A percentile compares a stretch with the other conserved stretches of the same genome.
Evolutionary conservation across 2,888 invertebrate genomes (phyloP).

Genomic region (Himalopsyche kuldschensis): DNA sequence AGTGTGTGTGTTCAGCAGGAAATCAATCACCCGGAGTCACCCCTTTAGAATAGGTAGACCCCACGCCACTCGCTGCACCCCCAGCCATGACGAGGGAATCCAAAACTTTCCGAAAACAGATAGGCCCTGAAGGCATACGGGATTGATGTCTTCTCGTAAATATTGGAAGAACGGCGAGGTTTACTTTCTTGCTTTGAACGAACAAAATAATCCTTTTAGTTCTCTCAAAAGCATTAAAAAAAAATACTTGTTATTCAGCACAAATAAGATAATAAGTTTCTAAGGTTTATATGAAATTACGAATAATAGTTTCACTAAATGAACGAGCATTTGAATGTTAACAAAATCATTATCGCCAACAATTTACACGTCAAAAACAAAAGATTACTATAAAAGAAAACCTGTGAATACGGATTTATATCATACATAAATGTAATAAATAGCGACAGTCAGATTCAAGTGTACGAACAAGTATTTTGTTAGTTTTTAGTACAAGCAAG

Average conservation of each 20-base stretch:
- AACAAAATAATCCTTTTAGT: neutral
- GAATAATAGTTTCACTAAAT: neutral
- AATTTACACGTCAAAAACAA: too few species aligned
- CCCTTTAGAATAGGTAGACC: neutral
- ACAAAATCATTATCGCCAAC: too few species aligned
- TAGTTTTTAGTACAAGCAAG: too few species aligned
- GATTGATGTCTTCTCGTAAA: neutral
- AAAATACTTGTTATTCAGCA: neutral
- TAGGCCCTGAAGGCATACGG: neutral
- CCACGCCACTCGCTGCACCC: neutral
- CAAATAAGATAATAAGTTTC: neutral
- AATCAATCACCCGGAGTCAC: conserved; percentile 22
- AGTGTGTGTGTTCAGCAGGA: conserved; percentile 8
- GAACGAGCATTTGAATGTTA: too few species aligned
- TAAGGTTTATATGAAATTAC: neutral
- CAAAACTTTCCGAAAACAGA: neutral
- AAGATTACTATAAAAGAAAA: too few species aligned
- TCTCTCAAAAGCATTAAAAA: neutral
- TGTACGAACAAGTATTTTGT: too few species aligned
- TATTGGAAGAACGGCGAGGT: neutral
- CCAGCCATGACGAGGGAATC: neutral
- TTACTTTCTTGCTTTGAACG: neutral
- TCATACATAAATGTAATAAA: too few species aligned
- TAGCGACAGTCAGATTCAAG: too few species aligned
- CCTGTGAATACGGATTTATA: too few species aligned